Conservation (phyloP, 2,888 invertebrate genomes). For the Calephelis perditalis region DNA sequence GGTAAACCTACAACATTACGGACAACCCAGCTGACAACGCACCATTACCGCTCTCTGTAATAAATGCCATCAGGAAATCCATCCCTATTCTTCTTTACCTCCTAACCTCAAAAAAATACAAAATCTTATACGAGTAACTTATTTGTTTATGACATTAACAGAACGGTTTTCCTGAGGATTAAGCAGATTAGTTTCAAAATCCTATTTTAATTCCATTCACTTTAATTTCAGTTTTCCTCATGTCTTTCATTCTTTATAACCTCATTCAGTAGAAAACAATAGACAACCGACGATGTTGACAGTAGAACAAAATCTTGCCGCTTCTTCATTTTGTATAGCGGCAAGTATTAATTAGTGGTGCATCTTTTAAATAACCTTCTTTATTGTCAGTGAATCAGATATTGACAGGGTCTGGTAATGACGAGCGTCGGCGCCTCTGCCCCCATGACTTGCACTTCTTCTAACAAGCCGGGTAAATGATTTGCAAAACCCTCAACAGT, state of each 20-base stretch:
- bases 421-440: slow-evolving; percentile 55
- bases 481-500: slow-evolving; percentile 57
- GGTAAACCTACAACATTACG: too few relatives aligned
- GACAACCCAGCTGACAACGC: too few relatives aligned
- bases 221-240: too few relatives aligned
- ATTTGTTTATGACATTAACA: too few relatives aligned
- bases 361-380: slow-evolving; percentile 70
- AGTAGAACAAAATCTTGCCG: slow-evolving; percentile 59
- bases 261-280: background rate
- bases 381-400: slow-evolving; percentile 64
- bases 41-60: too few relatives aligned
- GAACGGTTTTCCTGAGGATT: too few relatives aligned
- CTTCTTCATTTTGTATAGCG: slow-evolving; percentile 57
- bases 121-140: too few relatives aligned
- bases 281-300: slow-evolving; percentile 39
- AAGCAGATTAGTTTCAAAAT: too few relatives aligned
- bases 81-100: too few relatives aligned
- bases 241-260: background rate
- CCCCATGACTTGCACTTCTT: slow-evolving; percentile 69
- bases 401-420: slow-evolving; percentile 62
- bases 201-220: too few relatives aligned
- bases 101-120: too few relatives aligned
- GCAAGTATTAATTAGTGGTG: slow-evolving; percentile 66
- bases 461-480: slow-evolving; percentile 77
- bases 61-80: too few relatives aligned